Evolutionary conservation across 2,113 vertebrate species (phyloP), one percentile per base, ranked within the genome.

Genomic region (Elephantulus edwardii): DNA sequence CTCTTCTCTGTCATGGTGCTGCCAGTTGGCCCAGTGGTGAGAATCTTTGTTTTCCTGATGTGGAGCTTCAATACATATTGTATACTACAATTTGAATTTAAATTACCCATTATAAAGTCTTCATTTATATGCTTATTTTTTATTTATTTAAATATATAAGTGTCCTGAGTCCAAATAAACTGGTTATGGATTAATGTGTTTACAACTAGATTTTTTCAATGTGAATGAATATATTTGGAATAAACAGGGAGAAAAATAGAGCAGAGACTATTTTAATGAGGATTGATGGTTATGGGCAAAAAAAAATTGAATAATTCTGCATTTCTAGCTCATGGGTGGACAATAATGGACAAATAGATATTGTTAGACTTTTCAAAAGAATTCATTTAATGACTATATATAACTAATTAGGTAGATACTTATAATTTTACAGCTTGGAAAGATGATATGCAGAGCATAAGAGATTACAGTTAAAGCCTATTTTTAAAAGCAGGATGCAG

Each of bases 41-140:
- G n/a, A n/a, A n/a, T n/a, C n/a, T n/a, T n/a, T n/a, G n/a, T n/a
- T n/a, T n/a, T n/a, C n/a, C n/a, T n/a, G n/a, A n/a, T n/a, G n/a
- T n/a, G n/a, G n/a, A n/a, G n/a, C n/a, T n/a, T n/a, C n/a, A n/a
- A n/a, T n/a, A n/a, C n/a, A n/a, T n/a, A n/a, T n/a, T n/a, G n/a
- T n/a, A n/a, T n/a, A n/a, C n/a, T n/a, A n/a, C 92, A 38, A 77
- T 90, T 95, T 88, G 64, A 82, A 87, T 93, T 90, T 91, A 56
- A 95, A 72, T 83, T 79, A 86, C 11, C 46, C 7, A 26, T 66
- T 72, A 72, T 77, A 85, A 88, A 76, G 72, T 16, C 62, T 89
- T 76, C 13, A 88, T 81, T 77, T 89, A 70, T 85, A 19, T 62
- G 9, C 54, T 75, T 83, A 64, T 38, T 77, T 70, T 78, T 85